Evolutionary conservation across 2,888 invertebrate genomes (phyloP), one percentile per base, ranked within the genome.

Genomic region (Enoplolaimus lenunculus): DNA sequence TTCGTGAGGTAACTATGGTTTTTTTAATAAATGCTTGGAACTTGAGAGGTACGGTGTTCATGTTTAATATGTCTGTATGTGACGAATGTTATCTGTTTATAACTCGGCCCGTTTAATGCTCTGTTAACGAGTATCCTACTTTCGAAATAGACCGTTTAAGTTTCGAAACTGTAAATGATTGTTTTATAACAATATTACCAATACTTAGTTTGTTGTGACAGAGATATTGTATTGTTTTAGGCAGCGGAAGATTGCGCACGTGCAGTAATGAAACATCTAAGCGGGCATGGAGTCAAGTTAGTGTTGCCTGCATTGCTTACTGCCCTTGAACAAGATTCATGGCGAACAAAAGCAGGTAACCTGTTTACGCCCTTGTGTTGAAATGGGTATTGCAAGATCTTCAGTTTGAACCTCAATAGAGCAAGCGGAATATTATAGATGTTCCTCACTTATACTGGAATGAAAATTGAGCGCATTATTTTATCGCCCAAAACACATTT

Each of bases 241-340:
- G 95, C 97, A 1, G 93, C 97, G 7, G 94, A 97, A 82, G 94
- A 94, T 80, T 92, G 94, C 69, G 91, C 95, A 57, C 89, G 90
- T 82, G 91, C 93, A 70, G 93, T 98, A 75, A 86, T 86, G 86
- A 90, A 90, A 78, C 90, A 92, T 81, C 85, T 98, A 72, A 92
- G 91, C 71, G 93, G 91, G 73, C 95, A 95, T 83, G 98, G 98
- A 73, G 97, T 97, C 62, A 98, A 97, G 84, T 85, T 98, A 60
- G 92, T 98, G 71, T 85, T 99, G 75, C 98, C 98, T 0, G 89
- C 93, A 73, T 85, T 98, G 73, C 84, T 98, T 73, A 88, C 89
- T 76, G 97, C 94, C 35, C 84, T 98, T 71, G 91, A 95, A 81
- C 93, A 97, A 81, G 97, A 98, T 83, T 93, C 94, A 26, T 99